Base-by-base conservation (phyloP, 2,797 vertebrate species). In the Sandelia bainsii region DNA sequence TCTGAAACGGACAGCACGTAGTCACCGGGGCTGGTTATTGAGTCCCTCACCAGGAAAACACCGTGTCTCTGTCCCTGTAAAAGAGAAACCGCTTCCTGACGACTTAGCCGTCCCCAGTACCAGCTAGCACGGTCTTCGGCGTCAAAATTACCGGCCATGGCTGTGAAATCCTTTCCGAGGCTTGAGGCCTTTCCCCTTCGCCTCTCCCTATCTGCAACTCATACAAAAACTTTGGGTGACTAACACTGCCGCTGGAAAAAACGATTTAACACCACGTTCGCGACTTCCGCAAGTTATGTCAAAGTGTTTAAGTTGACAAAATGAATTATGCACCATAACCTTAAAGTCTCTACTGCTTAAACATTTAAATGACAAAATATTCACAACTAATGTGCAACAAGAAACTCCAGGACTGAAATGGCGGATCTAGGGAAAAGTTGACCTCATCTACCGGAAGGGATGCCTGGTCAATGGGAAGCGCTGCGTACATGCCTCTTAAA, bases 1-100 rank as follows among this genome's bases (percentile, higher is more conserved):
- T 98, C 97, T 13, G 96, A 97, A 11, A 98, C 96, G 62, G 96
- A 97, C 53, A 98, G 95, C 83, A 98, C 97, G 93, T 96, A 97
- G 92, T 97, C 96, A 4, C 96, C 96, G 8, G 96, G 96, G 90
- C 95, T 96, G 89, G 96, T 97, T 83, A 95, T 93, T 0, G 96
- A 97, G 93, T 97, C 96, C 80, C 97, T 89, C 85, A 97, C 97
- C 92, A 98, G 91, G 90, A 98, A 98, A 64, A 96, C 96, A 63
- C 97, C 97, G 82, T 98, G 97, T 72, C 96, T 90, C 94, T 97
- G 96, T 58, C 97, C 97, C 93, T 96, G 96, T 58, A 98, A 77
- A 1, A 96, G 93, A 60, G 92, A 91, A 42, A 96, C 95, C 9
- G 96, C 95, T 32, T 98, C 96, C 83, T 96, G 94, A 50, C 96